These are phyloP conservation scores for Varanus komodoensis DNA, from an alignment of 2,113 vertebrate genomes.

Conservation along the genomic window DNA sequence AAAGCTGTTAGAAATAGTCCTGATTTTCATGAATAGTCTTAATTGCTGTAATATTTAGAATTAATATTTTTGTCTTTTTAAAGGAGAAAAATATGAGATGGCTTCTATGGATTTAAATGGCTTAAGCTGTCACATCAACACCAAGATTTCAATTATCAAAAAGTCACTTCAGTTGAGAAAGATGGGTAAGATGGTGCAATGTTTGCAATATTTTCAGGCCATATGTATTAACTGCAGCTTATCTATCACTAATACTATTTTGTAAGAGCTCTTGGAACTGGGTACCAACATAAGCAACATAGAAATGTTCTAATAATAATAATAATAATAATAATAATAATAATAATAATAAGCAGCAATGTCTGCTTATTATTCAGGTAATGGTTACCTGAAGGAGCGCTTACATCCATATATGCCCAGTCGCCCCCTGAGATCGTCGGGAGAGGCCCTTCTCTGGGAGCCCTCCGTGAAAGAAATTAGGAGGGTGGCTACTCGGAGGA, in stretches of 20 bases:
- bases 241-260: background rate
- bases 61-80: background rate
- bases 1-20: background rate
- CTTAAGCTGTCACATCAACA: conserved; percentile 68
- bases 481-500: too few relatives aligned
- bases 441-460: too few relatives aligned
- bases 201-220: background rate
- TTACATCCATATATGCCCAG: too few relatives aligned
- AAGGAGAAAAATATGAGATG: conserved; percentile 25
- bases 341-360: too few relatives aligned
- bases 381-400: too few relatives aligned
- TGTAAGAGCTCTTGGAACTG: background rate
- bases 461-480: too few relatives aligned
- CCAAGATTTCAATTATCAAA: conserved; percentile 75
- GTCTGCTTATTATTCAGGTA: too few relatives aligned
- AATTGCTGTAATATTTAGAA: background rate
- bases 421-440: too few relatives aligned
- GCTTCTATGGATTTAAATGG: conserved; percentile 52
- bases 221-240: too few relatives aligned
- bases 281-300: background rate
- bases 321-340: too few relatives aligned
- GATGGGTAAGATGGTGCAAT: conserved; percentile 68
- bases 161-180: conserved; percentile 72
- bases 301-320: too few relatives aligned
- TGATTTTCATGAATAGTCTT: background rate